Evolutionary conservation across 2,113 vertebrate species (phyloP), one percentile per base, ranked within the genome.

Genomic region (Pomatorhinus ruficollis): DNA sequence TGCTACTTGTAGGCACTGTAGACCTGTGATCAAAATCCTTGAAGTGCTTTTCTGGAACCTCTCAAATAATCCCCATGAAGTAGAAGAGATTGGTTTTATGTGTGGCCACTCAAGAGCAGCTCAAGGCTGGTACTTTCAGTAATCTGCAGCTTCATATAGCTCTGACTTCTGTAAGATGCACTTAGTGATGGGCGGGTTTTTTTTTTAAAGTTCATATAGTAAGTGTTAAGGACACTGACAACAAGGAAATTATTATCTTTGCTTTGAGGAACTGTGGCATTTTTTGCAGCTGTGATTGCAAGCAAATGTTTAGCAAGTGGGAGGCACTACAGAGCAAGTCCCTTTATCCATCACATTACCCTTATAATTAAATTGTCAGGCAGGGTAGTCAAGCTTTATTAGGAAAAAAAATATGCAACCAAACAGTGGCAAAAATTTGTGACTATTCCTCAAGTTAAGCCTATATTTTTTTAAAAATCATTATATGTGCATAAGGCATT

Each of bases 291-390:
- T 99, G 98, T 57, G 49, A 96, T 93, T 95, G 88, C 90, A 97
- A 95, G 84, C 52, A 88, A 95, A 82, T 88, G 86, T 98, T 98
- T 97, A 97, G 98, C 97, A 98, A 98, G 98, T 98, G 98, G 98
- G 98, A 98, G 98, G 98, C 93, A 89, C 92, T 97, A 90, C 25
- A 85, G 91, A 90, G 76, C 93, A 97, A 97, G 92, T 95, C 96
- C 97, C 96, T 98, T 98, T 98, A 98, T 98, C 98, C 96, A 97
- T 97, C 91, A 92, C 97, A 95, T 97, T 98, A 98, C 96, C 96
- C 97, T 97, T 87, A 95, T 98, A 99, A 99, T 99, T 99, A 99
- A 95, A 97, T 97, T 98, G 98, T 98, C 98, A 98, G 94, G 95
- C 92, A 40, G 31, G 92, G 95, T 98, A 97, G 88, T 98, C 97